Conservation (phyloP, 2,113 vertebrate species). For the Siniperca knerii region DNA sequence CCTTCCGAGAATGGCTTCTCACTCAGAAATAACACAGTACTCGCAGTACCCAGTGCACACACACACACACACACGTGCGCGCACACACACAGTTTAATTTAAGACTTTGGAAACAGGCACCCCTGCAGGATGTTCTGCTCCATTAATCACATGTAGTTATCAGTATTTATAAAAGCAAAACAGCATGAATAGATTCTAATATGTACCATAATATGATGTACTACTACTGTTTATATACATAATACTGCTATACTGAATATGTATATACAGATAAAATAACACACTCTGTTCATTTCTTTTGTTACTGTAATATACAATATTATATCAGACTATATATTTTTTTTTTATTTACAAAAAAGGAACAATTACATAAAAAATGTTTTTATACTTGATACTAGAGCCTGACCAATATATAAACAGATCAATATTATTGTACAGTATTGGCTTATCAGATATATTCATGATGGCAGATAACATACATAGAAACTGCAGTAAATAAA, state of each 20-base stretch:
- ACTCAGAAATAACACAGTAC: conserved; percentile 72
- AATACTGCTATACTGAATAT: no score
- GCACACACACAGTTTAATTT: conserved; percentile 46
- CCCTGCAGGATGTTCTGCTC: conserved; percentile 6
- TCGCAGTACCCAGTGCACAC: not conserved
- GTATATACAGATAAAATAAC: not conserved
- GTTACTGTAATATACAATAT: no score
- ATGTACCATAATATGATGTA: not conserved
- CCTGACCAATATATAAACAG: no score
- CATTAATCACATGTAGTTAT: conserved; percentile 5
- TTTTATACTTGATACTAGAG: no score
- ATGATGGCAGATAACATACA: no score
- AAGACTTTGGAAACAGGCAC: conserved; percentile 39
- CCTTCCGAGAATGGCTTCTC: conserved; percentile 59
- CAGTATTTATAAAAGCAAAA: conserved; percentile 7
- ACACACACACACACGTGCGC: conserved; percentile 38
- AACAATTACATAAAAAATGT: no score
- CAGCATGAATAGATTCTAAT: not conserved
- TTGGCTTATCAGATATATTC: no score
- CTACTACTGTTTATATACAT: not conserved
- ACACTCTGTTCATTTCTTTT: no score
- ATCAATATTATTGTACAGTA: no score
- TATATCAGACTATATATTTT: no score
- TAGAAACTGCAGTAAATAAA: no score
- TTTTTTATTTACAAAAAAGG: no score